These are phyloP conservation scores for Nasalis larvatus DNA, from an alignment of 2,113 vertebrate genomes.

Conservation along the genomic window DNA sequence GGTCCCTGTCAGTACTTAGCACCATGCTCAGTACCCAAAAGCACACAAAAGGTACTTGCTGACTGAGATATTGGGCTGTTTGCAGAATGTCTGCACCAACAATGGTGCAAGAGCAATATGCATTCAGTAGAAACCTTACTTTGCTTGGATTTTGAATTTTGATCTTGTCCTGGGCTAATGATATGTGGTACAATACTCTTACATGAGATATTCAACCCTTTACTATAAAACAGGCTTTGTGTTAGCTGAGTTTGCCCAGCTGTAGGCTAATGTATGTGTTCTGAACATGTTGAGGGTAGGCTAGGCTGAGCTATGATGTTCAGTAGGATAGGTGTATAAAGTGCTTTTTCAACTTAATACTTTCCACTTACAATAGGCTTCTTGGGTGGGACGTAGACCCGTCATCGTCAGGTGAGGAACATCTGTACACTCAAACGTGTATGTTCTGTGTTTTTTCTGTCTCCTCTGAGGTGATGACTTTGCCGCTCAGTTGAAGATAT, in stretches of 20 bases:
- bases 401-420: background rate
- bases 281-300: background rate
- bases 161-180: background rate
- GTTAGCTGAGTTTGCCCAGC: background rate
- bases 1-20: background rate
- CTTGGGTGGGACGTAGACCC: background rate
- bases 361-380: background rate
- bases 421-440: background rate
- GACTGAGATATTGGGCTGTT: background rate
- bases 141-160: background rate
- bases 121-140: background rate
- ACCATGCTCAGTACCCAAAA: background rate
- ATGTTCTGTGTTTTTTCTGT: background rate
- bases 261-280: background rate
- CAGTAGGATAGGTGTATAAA: background rate
- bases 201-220: background rate
- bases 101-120: background rate
- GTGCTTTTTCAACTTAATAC: background rate
- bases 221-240: background rate
- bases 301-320: background rate
- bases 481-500: background rate
- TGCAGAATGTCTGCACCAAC: background rate
- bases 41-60: background rate
- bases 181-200: background rate
- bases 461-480: background rate